A percentile compares a stretch with the other conserved stretches of the same genome.
These are phyloP conservation scores for Aproaerema taeniolella DNA, from an alignment of 2,888 invertebrate genomes.

Conservation along the genomic window DNA sequence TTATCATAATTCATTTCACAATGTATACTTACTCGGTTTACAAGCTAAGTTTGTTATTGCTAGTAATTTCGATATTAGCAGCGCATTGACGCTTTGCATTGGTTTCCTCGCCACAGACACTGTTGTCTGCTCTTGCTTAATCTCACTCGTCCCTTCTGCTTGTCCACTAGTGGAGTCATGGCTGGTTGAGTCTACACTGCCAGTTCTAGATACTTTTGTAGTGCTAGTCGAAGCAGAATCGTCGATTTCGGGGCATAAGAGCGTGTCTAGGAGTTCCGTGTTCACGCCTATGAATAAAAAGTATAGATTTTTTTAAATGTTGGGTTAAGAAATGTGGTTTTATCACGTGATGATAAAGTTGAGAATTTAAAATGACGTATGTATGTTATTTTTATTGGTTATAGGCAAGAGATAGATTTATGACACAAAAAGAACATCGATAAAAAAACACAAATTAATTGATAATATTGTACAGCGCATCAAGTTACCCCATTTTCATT, in stretches of 20 bases:
- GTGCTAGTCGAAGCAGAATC: constrained; percentile 21
- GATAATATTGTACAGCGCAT: no score
- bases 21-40: constrained; percentile 84
- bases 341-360: no score
- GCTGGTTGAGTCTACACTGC: constrained; percentile 11
- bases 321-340: no score
- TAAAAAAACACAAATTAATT: no score
- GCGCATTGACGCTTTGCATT: constrained; percentile 86
- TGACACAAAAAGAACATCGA: no score
- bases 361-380: no score
- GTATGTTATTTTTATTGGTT: no score
- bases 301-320: no score
- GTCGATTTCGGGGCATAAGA: constrained; percentile 80
- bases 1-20: neutral
- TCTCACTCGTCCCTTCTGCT: constrained; percentile 23
- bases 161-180: constrained; percentile 18
- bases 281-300: constrained; percentile 82
- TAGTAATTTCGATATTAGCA: constrained; percentile 89
- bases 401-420: no score
- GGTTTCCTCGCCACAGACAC: constrained; percentile 37
- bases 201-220: neutral
- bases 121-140: neutral
- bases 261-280: constrained; percentile 86
- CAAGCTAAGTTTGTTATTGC: constrained; percentile 90
- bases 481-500: no score